A percentile compares a stretch with the other conserved stretches of the same genome.
Evolutionary conservation across 2,797 vertebrate genomes (phyloP).

Genomic region (Fundulus diaphanus): DNA sequence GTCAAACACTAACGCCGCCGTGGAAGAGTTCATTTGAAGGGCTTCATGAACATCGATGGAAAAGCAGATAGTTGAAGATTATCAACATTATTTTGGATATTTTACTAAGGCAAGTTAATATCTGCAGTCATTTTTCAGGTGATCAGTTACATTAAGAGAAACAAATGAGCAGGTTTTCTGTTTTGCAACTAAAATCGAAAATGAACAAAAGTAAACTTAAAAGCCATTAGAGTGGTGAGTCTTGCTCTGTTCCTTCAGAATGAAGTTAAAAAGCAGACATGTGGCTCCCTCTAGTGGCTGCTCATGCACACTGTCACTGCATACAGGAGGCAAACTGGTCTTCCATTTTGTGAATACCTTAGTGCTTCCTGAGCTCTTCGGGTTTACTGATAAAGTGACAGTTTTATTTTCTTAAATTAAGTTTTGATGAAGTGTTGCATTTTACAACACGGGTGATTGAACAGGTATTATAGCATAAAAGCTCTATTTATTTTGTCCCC

Average conservation of each 20-base stretch:
- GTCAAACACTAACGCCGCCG: not conserved
- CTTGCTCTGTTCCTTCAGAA: no score
- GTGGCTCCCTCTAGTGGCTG: conserved; percentile 71
- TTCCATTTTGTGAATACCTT: conserved; percentile 66
- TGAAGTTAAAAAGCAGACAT: not conserved
- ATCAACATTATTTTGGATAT: not conserved
- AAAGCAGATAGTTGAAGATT: no score
- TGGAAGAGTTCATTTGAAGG: not conserved
- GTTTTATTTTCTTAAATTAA: not conserved
- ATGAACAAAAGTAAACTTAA: not conserved
- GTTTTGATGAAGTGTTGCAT: not conserved
- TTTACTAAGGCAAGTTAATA: not conserved
- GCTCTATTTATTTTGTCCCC: conserved; percentile 5
- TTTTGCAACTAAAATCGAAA: not conserved
- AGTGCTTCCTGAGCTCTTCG: not conserved
- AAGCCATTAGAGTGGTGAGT: not conserved
- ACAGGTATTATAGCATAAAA: not conserved
- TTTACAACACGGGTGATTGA: not conserved
- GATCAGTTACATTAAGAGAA: not conserved
- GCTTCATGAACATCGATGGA: not conserved
- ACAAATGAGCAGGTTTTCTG: not conserved
- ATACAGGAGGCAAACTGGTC: not conserved
- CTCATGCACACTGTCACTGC: not conserved
- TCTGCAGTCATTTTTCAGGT: not conserved
- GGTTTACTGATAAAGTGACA: not conserved